A percentile compares a stretch with the other conserved stretches of the same genome.
Conservation (phyloP, 1,140 invertebrate genomes). For the Dolichoris vasculosae region DNA sequence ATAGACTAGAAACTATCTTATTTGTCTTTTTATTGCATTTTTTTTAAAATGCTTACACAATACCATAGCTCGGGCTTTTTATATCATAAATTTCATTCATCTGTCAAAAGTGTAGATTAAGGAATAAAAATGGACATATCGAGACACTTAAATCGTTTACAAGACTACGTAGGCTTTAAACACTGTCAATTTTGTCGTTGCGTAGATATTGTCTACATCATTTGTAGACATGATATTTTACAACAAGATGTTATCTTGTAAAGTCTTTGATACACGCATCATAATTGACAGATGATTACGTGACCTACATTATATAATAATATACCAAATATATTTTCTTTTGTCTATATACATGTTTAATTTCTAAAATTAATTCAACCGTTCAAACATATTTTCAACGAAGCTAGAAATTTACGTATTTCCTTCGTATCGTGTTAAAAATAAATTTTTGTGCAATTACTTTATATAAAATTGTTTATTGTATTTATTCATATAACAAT, state of each 20-base stretch:
- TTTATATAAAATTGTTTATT: no score
- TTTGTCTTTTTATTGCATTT: background rate
- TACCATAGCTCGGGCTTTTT: background rate
- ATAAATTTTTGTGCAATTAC: no score
- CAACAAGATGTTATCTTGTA: background rate
- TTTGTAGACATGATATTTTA: background rate
- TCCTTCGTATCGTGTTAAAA: no score
- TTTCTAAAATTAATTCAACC: no score
- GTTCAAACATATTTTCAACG: no score
- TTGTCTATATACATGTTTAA: no score
- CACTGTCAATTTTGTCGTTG: background rate
- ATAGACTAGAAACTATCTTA: background rate
- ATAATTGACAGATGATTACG: background rate
- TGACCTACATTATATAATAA: background rate
- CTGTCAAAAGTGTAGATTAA: constrained; percentile 30
- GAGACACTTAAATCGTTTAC: constrained; percentile 4
- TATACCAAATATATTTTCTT: no score
- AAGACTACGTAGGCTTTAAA: constrained; percentile 8
- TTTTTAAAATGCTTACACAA: constrained; percentile 9
- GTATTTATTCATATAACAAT: no score
- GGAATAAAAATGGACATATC: constrained; percentile 16
- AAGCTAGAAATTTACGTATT: no score
- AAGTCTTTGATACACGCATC: background rate
- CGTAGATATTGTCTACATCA: background rate
- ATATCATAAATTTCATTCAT: constrained; percentile 7